A percentile compares a stretch with the other conserved stretches of the same genome.
These are phyloP conservation scores for Rhyacophila evoluta DNA, from an alignment of 2,888 invertebrate genomes.

Conservation along the genomic window DNA sequence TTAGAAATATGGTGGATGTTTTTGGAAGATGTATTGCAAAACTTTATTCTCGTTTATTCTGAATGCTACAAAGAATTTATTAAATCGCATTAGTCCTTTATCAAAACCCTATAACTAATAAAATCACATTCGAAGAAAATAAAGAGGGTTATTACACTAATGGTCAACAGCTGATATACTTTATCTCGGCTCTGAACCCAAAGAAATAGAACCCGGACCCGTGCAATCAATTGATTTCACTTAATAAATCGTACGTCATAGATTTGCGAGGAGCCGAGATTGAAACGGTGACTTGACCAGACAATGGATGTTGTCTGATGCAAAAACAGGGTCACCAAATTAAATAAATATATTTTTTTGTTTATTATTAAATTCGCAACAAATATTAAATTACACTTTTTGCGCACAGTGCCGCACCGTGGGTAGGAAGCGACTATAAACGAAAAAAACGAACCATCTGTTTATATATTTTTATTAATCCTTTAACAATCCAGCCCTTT, in stretches of 20 bases:
- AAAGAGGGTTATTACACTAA: conserved; percentile 9
- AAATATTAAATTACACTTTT: no score
- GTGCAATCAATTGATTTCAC: conserved; percentile 12
- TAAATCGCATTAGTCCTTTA: background rate
- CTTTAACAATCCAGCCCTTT: no score
- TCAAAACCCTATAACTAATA: background rate
- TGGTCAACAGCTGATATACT: background rate
- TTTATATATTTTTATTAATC: no score
- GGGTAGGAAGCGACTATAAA: no score
- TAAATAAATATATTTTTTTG: no score
- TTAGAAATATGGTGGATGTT: no score
- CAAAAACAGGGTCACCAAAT: background rate
- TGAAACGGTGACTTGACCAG: conserved; percentile 11
- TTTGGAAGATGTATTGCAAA: no score
- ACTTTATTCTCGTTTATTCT: no score
- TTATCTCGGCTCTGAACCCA: background rate
- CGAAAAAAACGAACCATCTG: no score
- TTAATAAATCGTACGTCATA: conserved; percentile 29
- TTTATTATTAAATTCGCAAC: no score
- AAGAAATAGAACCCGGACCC: conserved; percentile 12
- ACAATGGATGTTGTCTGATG: conserved; percentile 22
- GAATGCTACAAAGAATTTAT: background rate
- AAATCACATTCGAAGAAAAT: background rate
- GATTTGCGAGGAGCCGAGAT: conserved; percentile 28
- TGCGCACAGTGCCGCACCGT: no score